Evolutionary conservation across 2,888 invertebrate genomes (phyloP).

Genomic region (Aphidius colemani): DNA sequence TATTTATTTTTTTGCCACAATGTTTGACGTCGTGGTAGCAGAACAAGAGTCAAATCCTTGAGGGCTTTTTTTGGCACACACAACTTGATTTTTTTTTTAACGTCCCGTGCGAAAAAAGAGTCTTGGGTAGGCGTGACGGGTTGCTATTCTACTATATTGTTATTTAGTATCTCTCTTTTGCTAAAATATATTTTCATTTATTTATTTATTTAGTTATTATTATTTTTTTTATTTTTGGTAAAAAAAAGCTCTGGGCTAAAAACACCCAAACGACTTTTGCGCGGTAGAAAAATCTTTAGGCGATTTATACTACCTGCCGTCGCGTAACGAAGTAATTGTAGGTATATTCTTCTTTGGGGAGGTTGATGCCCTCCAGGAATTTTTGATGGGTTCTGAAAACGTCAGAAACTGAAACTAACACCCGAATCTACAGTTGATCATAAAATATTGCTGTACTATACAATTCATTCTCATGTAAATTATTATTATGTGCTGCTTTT

Average conservation of each 20-base stretch:
- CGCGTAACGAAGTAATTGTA: slow-evolving; percentile 29
- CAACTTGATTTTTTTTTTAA: neutral
- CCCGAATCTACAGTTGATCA: too few species aligned
- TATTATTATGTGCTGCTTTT: too few species aligned
- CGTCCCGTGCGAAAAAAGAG: slow-evolving; percentile 17
- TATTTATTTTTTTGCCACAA: neutral
- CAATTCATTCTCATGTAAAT: too few species aligned
- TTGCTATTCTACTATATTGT: neutral
- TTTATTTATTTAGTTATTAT: neutral
- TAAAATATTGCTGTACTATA: too few species aligned
- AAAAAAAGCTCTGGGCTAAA: slow-evolving; percentile 20
- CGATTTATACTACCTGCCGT: slow-evolving; percentile 29
- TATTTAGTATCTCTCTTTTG: too few species aligned
- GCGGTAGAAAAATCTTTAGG: slow-evolving; percentile 24
- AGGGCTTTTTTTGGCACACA: too few species aligned
- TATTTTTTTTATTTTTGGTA: slow-evolving; percentile 1
- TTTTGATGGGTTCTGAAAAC: slow-evolving; percentile 7
- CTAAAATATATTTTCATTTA: neutral
- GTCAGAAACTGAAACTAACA: too few species aligned
- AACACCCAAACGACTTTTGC: slow-evolving; percentile 22
- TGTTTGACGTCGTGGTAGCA: too few species aligned
- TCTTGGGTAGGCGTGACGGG: slow-evolving; percentile 29
- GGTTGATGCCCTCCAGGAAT: slow-evolving; percentile 2
- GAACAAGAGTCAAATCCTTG: too few species aligned
- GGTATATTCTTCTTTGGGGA: slow-evolving; percentile 3